phyloP scores from a whole-genome alignment of 2,113 vertebrate species.

The Okapia johnstoni region DNA sequence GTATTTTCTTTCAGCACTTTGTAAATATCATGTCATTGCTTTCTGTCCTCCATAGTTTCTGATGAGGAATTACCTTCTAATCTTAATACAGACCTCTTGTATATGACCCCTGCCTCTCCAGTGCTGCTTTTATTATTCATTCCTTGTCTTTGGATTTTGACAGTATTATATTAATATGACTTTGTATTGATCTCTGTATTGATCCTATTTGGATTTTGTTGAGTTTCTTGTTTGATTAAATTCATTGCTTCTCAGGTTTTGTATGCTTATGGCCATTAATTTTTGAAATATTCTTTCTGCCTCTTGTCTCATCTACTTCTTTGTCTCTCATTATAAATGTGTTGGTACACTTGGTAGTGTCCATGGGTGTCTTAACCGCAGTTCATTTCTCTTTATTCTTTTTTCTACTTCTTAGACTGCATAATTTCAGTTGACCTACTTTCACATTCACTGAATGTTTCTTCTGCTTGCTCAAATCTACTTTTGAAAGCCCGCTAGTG shows the following conservation, averaged over 20 bases:
- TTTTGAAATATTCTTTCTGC: neutral
- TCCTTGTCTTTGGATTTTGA: neutral
- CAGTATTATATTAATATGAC: neutral
- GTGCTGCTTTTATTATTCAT: neutral
- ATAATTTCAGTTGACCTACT: neutral
- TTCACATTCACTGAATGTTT: neutral
- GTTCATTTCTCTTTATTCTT: neutral
- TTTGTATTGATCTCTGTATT: neutral
- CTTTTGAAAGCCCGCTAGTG: neutral
- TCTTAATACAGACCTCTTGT: neutral
- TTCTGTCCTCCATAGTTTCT: neutral
- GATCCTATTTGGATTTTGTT: neutral
- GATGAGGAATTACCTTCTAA: neutral
- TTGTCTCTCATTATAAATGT: neutral
- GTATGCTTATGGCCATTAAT: neutral
- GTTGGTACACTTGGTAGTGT: neutral
- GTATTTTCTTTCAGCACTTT: neutral
- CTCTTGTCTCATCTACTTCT: neutral
- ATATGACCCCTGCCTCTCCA: neutral
- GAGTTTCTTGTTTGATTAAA: neutral
- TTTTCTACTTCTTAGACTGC: neutral
- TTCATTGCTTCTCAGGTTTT: neutral
- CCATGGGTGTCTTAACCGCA: neutral
- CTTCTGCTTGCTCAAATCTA: neutral
- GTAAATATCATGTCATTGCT: neutral